Evolutionary conservation across 1,140 invertebrate genomes (phyloP).

Genomic region (Drosophila saltans): DNA sequence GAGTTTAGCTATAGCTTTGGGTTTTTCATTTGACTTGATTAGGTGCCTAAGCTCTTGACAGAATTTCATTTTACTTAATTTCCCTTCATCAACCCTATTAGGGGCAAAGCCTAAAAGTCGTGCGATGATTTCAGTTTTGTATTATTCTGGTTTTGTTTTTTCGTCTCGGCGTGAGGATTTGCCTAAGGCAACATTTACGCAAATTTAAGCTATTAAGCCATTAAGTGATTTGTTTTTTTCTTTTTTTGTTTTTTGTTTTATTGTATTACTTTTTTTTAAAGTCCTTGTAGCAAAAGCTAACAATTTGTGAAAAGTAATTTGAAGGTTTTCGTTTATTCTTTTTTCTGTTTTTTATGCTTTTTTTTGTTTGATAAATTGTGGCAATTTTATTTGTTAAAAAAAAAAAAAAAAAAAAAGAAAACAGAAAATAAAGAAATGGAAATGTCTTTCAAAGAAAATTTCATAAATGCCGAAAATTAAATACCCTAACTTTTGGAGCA

Average conservation of each 20-base stretch:
- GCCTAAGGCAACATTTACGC: conserved; percentile 29
- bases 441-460: background rate
- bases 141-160: background rate
- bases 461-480: background rate
- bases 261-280: background rate
- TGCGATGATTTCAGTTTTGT: background rate
- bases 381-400: conserved; percentile 50
- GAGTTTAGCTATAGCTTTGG: background rate
- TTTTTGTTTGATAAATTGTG: conserved; percentile 44
- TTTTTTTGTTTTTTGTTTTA: background rate
- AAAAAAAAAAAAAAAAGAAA: background rate
- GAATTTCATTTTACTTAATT: conserved; percentile 12
- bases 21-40: conserved; percentile 6
- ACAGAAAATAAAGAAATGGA: background rate
- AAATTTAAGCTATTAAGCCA: conserved; percentile 41
- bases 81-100: conserved; percentile 3
- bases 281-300: conserved; percentile 4
- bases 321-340: background rate
- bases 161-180: background rate
- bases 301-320: conserved; percentile 36
- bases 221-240: conserved; percentile 37
- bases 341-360: conserved; percentile 28
- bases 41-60: conserved; percentile 10
- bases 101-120: background rate
- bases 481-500: too few relatives aligned